Base-by-base conservation (phyloP, 2,888 invertebrate species). In the Lepidochrysops patricia region DNA sequence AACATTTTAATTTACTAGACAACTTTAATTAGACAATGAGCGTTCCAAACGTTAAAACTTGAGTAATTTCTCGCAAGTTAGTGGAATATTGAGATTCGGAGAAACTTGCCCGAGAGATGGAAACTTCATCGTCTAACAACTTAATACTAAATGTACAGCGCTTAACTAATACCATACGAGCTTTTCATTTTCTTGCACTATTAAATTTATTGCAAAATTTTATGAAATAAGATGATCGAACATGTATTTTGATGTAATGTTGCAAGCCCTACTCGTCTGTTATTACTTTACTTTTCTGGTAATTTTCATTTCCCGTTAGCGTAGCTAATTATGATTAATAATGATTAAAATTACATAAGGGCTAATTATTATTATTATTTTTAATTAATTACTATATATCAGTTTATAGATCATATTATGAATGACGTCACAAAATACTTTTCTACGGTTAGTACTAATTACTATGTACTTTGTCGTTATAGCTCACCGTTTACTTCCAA, bases 41-140 rank as follows among this genome's bases (percentile, higher is more conserved):
- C 26, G 26, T 50, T 26, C 13, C 25, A 26, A 50, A 26, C 37
- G 29, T 43, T 43, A 43, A 43, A 43, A 43, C 43, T 43, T 43
- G 19, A 43, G 43, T 43, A 43, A 43, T 43, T 43, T 9, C 43
- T 26, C 25, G 50, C n/a, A 26, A 50, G 26, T 50, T 50, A 50
- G 26, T 50, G 26, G 26, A 50, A 50, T 26, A 50, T 50, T 50
- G 25, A 50, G 50, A 50, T 43, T 43, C 43, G 43, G 12, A 43
- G 43, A 43, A 43, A 43, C 43, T 43, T 43, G 43, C 43, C 37
- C 6, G 9, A 19, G 43, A 23, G 43, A 49, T 4, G 26, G 26
- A 50, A 50, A 50, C 50, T 50, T 26, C 26, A 13, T 26, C 12
- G 29, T 5, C 26, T 50, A 50, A 50, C 26, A 50, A 50, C 50